Evolutionary conservation across 2,113 vertebrate species (phyloP), one percentile per base, ranked within the genome.

Genomic region (Cricetomys ansorgei): DNA sequence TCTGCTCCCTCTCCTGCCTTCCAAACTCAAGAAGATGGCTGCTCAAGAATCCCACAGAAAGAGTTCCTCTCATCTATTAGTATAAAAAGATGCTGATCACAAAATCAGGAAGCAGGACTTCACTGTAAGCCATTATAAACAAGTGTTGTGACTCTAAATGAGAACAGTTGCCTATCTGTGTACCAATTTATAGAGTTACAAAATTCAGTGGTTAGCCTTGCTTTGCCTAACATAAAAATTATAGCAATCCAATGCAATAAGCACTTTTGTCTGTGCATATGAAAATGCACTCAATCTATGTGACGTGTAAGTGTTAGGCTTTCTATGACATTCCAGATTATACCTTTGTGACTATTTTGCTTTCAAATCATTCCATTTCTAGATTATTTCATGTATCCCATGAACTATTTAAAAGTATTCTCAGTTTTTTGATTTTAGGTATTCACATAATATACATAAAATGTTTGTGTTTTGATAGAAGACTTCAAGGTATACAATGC

Each of bases 381-480:
- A 10, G 8, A 23, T 89, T 65, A 79, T 75, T 93, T 77, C 72
- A 89, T 65, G 31, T 77, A 77, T 64, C 5, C 45, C 4, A 73
- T 77, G 48, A 94, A 91, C 7, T 95, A 70, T 37, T 31, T 87
- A 77, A 84, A 69, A 25, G 23, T 87, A 13, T 64, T 81, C 48
- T 48, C 48, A 92, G 37, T 77, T 76, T 86, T 10, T n/a, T 70
- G n/a, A 67, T 75, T 91, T 48, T 23, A 31, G 4, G 73, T 70
- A 79, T 75, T 67, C 70, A 34, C 29, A 43, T 3, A 90, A 48
- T 6, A 7, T 29, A 73, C 12, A 45, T 6, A 48, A 87, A 72
- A 88, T 80, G 84, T 77, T 83, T 94, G 59, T 21, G 90, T 89
- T 95, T 93, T 92, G 34, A 72, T n/a, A 55, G 50, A 94, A 86